Evolutionary conservation across 2,113 vertebrate genomes (phyloP).

Genomic region (Vulpes lagopus): DNA sequence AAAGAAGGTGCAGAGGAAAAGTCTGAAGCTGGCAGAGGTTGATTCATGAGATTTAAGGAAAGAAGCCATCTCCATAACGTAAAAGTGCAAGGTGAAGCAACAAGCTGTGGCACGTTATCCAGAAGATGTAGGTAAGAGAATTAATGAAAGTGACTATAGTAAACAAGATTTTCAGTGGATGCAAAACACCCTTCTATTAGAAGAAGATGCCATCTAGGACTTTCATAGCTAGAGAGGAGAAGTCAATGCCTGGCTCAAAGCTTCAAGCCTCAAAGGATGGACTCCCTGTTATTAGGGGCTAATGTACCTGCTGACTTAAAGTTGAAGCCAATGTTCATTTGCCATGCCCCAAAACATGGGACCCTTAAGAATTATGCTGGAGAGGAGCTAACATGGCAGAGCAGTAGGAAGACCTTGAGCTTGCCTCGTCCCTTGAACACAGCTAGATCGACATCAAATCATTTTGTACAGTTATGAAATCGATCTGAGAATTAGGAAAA

Average conservation of each 20-base stretch:
- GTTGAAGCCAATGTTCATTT: not conserved
- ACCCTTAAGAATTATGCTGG: not conserved
- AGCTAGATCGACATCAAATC: not conserved
- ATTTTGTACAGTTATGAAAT: not conserved
- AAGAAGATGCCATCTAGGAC: not conserved
- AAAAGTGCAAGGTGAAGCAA: not conserved
- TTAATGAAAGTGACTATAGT: not conserved
- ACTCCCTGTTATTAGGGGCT: not conserved
- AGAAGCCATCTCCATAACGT: not conserved
- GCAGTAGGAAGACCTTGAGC: not conserved
- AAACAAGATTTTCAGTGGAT: not conserved
- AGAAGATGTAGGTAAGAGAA: not conserved
- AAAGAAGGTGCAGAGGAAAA: not conserved
- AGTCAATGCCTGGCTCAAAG: not conserved
- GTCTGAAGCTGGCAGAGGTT: not conserved
- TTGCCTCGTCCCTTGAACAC: not conserved
- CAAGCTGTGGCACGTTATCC: not conserved
- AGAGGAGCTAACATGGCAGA: not conserved
- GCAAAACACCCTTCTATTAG: not conserved
- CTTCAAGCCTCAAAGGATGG: not conserved
- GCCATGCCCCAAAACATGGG: not conserved
- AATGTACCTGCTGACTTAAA: not conserved
- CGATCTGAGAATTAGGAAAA: not conserved
- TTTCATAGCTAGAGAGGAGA: not conserved
- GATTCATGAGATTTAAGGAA: not conserved